Evolutionary conservation across 2,113 vertebrate genomes (phyloP), one percentile per base, ranked within the genome.

Genomic region (Pygathrix nemaeus): DNA sequence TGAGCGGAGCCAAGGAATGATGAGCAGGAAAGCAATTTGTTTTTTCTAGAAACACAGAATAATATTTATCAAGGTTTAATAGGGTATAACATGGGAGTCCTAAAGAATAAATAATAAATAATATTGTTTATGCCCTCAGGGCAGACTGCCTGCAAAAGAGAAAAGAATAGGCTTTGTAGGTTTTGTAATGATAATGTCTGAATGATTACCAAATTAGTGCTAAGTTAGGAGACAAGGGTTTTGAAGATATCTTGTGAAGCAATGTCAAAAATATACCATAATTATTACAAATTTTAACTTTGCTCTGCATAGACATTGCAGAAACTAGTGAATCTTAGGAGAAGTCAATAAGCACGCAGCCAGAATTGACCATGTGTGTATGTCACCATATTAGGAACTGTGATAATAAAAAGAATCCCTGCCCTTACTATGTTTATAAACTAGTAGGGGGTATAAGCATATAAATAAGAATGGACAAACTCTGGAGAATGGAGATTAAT

Each of bases 61-160:
- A 48, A 88, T 96, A 92, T 95, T 92, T 97, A 93, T 89, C 38
- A 89, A 91, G 8, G 23, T 52, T 92, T 90, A 96, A 70, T 43
- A 88, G 59, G 35, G 11, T 70, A 93, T 70, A 94, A 57, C 25
- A 93, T 64, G 9, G 16, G 4, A 96, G 12, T 95, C 68, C 11
- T 90, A 38, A 93, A 80, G 23, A 70, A 70, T 73, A 95, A 80
- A 89, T 84, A 79, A 79, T 10, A 93, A 66, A 93, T 70, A 92
- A 2, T 92, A 52, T 52, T 81, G 40, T 80, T 95, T 94, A 66
- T 66, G 59, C 6, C 20, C 40, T 87, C 27, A 87, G 32, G 43
- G 70, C 4, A 93, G 18, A 66, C 6, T 50, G 43, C 13, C 32
- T 85, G 18, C 88, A n/a, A 88, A 14, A 83, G 17, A 85, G 17